Evolutionary conservation across 2,797 vertebrate genomes (phyloP), one percentile per base, ranked within the genome.

Genomic region (Urocyon cinereoargenteus): DNA sequence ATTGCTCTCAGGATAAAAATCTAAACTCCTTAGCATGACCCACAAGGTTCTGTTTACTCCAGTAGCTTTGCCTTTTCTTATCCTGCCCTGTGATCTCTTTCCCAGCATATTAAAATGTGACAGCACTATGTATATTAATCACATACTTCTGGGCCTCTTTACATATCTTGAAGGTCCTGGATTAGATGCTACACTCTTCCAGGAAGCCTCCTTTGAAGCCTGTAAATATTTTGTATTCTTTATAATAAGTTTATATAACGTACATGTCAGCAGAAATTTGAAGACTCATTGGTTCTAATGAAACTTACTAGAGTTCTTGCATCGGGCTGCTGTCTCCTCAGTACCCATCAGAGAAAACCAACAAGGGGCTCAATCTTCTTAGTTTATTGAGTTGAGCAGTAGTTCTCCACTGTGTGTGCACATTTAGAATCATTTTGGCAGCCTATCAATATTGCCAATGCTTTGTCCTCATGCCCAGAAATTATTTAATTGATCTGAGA

Each of bases 181-280:
- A 16, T 83, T 90, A 90, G 28, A 84, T 8, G 36, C 5, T 36
- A 31, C 19, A 2, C 83, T 59, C 59, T 90, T 51, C 64, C 36
- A 93, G 75, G 6, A 86, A 86, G n/a, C 4, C n/a, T 77, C 6
- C 11, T 81, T 53, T 40, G 64, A 93, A 84, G 31, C 6, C 28
- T 40, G 6, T 36, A 85, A 75, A 87, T 51, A 70, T 45, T 78
- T 85, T 57, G 75, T 45, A 3, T 13, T 83, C 28, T 81, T 84
- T 88, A n/a, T 36, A 75, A 73, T 59, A 89, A 72, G 28, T 91
- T 86, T 89, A 59, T 66, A 22, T 28, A 87, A 91, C 31, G 93
- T 82, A 73, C 3, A 75, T 5, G 4, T 59, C 51, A 34, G 85
- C 28, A 90, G 51, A 96, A 94, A 62, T 82, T 70, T 73, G 36